These are phyloP conservation scores for Cantharis rustica DNA, from an alignment of 2,888 invertebrate species.

Conservation along the genomic window DNA sequence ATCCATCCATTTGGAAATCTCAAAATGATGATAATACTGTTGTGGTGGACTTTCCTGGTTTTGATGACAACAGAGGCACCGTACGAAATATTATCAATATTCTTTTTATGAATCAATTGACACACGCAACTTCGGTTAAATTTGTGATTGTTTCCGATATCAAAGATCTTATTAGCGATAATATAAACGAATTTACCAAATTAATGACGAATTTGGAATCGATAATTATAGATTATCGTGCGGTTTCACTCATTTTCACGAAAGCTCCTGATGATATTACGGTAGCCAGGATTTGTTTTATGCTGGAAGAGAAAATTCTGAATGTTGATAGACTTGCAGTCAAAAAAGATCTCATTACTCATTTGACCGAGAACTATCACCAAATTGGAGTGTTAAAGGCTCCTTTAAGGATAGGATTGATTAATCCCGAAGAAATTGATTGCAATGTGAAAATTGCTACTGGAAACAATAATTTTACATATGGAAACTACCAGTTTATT, in stretches of 20 bases:
- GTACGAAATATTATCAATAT: slow-evolving; percentile 7
- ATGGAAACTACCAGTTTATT: background rate
- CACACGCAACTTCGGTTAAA: background rate
- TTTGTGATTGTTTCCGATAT: slow-evolving; percentile 15
- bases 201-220: slow-evolving; percentile 5
- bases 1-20: slow-evolving; percentile 8
- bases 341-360: slow-evolving; percentile 10
- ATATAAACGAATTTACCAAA: slow-evolving; percentile 1
- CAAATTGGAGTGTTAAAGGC: slow-evolving; percentile 9
- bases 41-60: slow-evolving; percentile 12
- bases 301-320: slow-evolving; percentile 8
- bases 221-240: background rate
- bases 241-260: slow-evolving; percentile 15
- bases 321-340: slow-evolving; percentile 1
- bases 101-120: slow-evolving; percentile 12
- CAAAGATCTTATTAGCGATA: slow-evolving; percentile 13
- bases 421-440: slow-evolving; percentile 4
- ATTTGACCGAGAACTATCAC: background rate
- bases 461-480: background rate
- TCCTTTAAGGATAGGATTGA: background rate
- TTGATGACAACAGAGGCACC: slow-evolving; percentile 16
- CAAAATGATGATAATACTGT: background rate
- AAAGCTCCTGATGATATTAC: slow-evolving; percentile 6
- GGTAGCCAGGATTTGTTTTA: background rate
- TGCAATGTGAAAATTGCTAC: slow-evolving; percentile 8